phyloP scores from a whole-genome alignment of 2,888 invertebrate genomes.

The Aspidapion aeneum region DNA sequence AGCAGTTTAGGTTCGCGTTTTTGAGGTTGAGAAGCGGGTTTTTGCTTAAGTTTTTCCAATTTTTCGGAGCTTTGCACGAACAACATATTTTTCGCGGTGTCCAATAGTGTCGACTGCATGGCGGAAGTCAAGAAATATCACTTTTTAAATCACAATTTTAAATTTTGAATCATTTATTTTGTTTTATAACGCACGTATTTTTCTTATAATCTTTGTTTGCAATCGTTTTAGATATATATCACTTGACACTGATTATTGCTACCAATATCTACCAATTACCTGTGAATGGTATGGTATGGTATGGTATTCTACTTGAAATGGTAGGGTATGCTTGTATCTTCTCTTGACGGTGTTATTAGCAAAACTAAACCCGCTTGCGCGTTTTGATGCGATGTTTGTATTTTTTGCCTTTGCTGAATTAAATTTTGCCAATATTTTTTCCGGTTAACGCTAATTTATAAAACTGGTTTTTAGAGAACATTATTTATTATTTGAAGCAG shows the following conservation, averaged over 20 bases:
- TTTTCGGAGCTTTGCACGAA: neutral
- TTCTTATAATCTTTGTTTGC: too few species aligned
- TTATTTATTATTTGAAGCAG: too few species aligned
- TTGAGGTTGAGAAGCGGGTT: neutral
- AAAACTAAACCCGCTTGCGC: neutral
- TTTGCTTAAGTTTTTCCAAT: neutral
- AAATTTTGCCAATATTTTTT: too few species aligned
- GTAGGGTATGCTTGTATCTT: neutral
- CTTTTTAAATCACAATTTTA: too few species aligned
- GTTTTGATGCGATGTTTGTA: neutral
- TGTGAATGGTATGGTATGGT: neutral
- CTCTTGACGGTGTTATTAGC: neutral
- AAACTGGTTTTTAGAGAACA: too few species aligned
- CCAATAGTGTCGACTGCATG: neutral
- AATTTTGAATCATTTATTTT: too few species aligned
- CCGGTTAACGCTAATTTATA: too few species aligned
- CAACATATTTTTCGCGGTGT: neutral
- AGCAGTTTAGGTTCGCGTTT: slow-evolving; percentile 49
- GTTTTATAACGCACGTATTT: too few species aligned
- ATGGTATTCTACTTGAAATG: neutral
- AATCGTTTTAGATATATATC: too few species aligned
- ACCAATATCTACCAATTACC: neutral
- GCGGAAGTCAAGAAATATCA: too few species aligned
- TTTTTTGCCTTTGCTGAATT: too few species aligned
- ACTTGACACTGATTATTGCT: neutral